These are phyloP conservation scores for Hozukius guyotensis DNA, from an alignment of 2,797 vertebrate genomes.

Conservation along the genomic window DNA sequence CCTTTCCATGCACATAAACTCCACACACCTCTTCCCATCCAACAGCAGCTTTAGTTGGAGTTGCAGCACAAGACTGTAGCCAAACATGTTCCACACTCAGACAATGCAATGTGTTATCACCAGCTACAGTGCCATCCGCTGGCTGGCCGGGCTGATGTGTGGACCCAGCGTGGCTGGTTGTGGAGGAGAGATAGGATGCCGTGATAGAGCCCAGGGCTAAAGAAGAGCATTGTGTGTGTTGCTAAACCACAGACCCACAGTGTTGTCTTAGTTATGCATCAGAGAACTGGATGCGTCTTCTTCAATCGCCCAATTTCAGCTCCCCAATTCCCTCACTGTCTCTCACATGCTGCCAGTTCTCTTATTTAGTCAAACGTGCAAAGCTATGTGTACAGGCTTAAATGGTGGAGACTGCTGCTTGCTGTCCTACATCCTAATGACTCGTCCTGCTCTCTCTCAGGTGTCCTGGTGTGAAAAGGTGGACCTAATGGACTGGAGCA, in stretches of 20 bases:
- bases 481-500: constrained; percentile 38
- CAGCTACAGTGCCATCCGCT: constrained; percentile 69
- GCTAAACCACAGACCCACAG: constrained; percentile 51
- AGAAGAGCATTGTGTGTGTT: constrained; percentile 58
- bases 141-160: constrained; percentile 60
- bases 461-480: constrained; percentile 24
- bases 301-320: constrained; percentile 56
- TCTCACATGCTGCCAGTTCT: constrained; percentile 59
- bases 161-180: constrained; percentile 66
- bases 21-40: constrained; percentile 9
- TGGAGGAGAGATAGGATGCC: constrained; percentile 62
- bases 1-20: not conserved
- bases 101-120: constrained; percentile 71
- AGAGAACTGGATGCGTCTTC: constrained; percentile 62
- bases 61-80: constrained; percentile 42
- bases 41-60: constrained; percentile 46
- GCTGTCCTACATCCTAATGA: constrained; percentile 29
- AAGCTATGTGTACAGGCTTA: constrained; percentile 40
- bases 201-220: constrained; percentile 65
- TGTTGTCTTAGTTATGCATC: constrained; percentile 80
- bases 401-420: constrained; percentile 18
- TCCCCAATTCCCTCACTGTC: constrained; percentile 54
- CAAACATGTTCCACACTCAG: constrained; percentile 55
- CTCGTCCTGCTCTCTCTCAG: constrained; percentile 25
- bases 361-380: constrained; percentile 52